Percentiles rank a stretch among this genome's conserved stretches.
Conservation (phyloP, 2,888 invertebrate species). For the Mythimna pallens region DNA sequence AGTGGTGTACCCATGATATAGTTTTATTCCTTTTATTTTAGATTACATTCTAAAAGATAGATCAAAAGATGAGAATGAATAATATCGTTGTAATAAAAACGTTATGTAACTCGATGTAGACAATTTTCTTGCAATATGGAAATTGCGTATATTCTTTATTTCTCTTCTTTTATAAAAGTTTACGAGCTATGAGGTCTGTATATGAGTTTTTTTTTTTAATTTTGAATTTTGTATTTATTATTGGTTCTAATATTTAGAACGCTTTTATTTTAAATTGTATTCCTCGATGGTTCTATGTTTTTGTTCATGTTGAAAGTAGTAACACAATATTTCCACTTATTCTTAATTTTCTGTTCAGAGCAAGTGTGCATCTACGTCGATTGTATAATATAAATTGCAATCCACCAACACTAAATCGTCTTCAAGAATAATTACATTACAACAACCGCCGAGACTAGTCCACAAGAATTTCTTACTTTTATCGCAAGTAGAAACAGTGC, state of each 20-base stretch:
- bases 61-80: conserved; percentile 23
- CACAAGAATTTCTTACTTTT: conserved; percentile 28
- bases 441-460: conserved; percentile 19
- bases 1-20: neutral
- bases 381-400: conserved; percentile 2
- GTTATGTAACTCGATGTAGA: conserved; percentile 10
- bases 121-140: conserved; percentile 32
- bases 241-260: neutral
- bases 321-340: neutral
- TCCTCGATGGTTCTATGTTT: neutral
- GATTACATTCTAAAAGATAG: neutral
- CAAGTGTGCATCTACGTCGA: neutral
- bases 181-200: conserved; percentile 20
- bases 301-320: neutral
- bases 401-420: conserved; percentile 19
- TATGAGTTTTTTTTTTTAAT: neutral
- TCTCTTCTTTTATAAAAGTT: conserved; percentile 30
- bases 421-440: conserved; percentile 40
- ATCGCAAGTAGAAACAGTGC: conserved; percentile 18
- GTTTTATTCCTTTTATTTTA: conserved; percentile 15
- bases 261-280: neutral
- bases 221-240: neutral
- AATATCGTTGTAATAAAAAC: conserved; percentile 40
- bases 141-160: conserved; percentile 30
- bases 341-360: neutral